Base-by-base conservation (phyloP, 2,797 vertebrate genomes). In the Mormyrops boulengeri region DNA sequence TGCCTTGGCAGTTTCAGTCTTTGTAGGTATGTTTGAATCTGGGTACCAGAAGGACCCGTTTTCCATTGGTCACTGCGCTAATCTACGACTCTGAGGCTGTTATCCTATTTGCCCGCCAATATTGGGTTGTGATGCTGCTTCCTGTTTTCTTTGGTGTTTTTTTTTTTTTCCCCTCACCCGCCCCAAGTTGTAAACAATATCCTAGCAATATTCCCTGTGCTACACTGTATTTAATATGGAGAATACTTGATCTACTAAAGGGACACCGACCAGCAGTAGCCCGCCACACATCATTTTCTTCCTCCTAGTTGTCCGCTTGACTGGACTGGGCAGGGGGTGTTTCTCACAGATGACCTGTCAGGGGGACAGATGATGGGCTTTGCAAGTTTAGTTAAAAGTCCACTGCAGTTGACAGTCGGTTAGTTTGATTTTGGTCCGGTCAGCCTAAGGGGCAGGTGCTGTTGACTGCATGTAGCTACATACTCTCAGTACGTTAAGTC, bases 181-280 rank as follows among this genome's bases (percentile, higher is more conserved):
- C 14, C 55, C n/a, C 34, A 41, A 12, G 38, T 11, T 52, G 85
- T 53, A 53, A 30, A 66, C 41, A 49, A 69, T 62, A 41, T 69
- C 38, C 87, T 66, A 30, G 1, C 26, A 30, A 30, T 47, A 22
- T 38, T 49, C 41, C 38, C 87, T 53, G 22, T 53, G 55, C 57
- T 91, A 89, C 91, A 90, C 92, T 91, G 92, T 91, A 92, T 95
- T 93, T 94, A 95, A 95, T 93, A 92, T 93, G 94, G 96, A 94
- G 93, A 95, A 91, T 91, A 93, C 91, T 92, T 90, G 91, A 92
- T 92, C 93, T 95, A 94, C 91, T 87, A 7, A 90, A 94, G 95
- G 94, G 95, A 94, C 91, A 93, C 94, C 91, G 92, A 53, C 8
- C 90, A 93, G 91, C 92, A 92, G 92, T 94, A 92, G 93, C 94